Evolutionary conservation across 64 coral and sea anemone species (phyloP).

Genomic region (Actinia equina): DNA sequence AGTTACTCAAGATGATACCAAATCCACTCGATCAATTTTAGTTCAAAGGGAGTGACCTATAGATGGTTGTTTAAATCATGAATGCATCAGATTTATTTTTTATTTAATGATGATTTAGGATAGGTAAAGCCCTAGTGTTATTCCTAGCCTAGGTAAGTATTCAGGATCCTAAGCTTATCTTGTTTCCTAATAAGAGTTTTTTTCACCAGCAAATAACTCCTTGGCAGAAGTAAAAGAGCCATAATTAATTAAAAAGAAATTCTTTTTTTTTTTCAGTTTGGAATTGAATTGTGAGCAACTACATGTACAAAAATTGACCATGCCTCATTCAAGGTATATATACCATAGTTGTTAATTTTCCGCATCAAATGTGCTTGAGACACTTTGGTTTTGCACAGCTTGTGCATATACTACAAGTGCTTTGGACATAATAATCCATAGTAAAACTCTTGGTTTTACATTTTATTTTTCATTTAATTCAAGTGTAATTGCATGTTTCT

Average conservation of each 20-base stretch:
- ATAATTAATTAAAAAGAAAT: not conserved
- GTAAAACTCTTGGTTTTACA: not conserved
- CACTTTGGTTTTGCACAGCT: not conserved
- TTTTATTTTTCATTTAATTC: not conserved
- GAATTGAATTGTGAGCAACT: not conserved
- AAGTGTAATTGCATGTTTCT: not conserved
- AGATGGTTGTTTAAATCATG: no score
- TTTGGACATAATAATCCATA: not conserved
- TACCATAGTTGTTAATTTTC: not conserved
- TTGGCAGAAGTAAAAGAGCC: not conserved
- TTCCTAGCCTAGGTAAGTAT: no score
- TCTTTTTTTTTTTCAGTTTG: no score
- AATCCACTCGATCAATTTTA: no score
- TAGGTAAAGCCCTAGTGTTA: no score
- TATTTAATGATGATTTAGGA: no score
- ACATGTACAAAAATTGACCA: not conserved
- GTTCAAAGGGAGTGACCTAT: no score
- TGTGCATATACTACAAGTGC: not conserved
- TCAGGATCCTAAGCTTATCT: no score
- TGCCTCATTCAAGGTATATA: not conserved
- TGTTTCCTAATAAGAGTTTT: not conserved
- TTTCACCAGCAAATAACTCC: slow-evolving; percentile 1
- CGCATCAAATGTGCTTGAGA: not conserved
- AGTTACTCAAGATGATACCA: no score
- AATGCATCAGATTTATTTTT: no score